Evolutionary conservation across 2,113 vertebrate species (phyloP).

Genomic region (Pogona vitticeps): DNA sequence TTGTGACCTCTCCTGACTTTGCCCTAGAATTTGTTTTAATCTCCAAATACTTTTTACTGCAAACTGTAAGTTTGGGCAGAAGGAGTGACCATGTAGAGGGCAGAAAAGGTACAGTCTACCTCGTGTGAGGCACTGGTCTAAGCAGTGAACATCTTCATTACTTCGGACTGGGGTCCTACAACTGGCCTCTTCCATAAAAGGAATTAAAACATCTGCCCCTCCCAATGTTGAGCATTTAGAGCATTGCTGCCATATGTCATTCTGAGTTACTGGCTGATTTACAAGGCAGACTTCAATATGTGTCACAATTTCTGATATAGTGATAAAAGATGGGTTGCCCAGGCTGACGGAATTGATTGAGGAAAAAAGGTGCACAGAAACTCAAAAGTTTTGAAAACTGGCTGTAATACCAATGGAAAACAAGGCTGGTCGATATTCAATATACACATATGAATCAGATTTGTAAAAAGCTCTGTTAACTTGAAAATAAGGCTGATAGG

Average conservation of each 20-base stretch:
- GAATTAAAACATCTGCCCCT: no score
- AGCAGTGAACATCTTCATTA: neutral
- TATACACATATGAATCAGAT: neutral
- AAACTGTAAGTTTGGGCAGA: no score
- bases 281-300: conserved; percentile 6
- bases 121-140: neutral
- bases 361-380: neutral
- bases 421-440: neutral
- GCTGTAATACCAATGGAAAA: conserved; percentile 21
- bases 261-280: neutral
- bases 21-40: no score
- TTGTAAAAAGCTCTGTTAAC: neutral
- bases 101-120: no score
- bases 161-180: no score
- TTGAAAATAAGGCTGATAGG: conserved; percentile 23
- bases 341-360: neutral
- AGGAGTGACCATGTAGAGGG: no score
- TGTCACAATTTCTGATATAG: neutral
- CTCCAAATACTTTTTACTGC: no score
- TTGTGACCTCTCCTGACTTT: no score
- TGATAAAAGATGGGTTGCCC: neutral
- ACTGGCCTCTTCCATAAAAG: no score
- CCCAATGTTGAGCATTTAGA: neutral
- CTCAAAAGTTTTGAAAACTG: conserved; percentile 7
- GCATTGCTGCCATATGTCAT: neutral